Percentiles rank a stretch among this genome's conserved stretches.
phyloP scores from a whole-genome alignment of 2,797 vertebrate genomes.

The Enteromius afrohamiltoni region DNA sequence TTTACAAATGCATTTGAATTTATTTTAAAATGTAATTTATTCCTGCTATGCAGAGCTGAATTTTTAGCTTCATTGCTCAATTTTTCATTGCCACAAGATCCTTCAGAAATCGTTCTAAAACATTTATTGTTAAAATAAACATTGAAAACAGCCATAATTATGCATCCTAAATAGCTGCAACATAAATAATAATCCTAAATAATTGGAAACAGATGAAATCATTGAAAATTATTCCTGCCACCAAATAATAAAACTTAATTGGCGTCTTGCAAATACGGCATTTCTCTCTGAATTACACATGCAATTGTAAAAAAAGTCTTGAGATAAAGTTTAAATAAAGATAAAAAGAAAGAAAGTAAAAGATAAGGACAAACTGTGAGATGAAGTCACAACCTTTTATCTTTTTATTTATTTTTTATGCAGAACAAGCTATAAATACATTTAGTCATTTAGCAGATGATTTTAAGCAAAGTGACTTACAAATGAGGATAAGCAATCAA shows the following conservation, averaged over 20 bases:
- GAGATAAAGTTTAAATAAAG: too few relatives aligned
- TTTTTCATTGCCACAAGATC: neutral
- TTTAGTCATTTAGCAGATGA: too few relatives aligned
- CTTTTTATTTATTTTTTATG: neutral
- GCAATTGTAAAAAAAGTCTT: neutral
- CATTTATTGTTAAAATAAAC: neutral
- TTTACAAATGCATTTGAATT: neutral
- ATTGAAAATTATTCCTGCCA: neutral
- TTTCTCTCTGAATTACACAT: neutral
- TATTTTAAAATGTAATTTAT: neutral
- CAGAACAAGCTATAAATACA: too few relatives aligned
- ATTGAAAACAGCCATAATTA: too few relatives aligned
- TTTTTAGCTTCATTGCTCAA: neutral
- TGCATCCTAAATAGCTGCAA: too few relatives aligned
- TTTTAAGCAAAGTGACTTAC: too few relatives aligned
- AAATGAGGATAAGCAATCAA: too few relatives aligned
- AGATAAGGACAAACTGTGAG: neutral
- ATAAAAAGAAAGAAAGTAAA: too few relatives aligned
- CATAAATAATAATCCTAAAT: too few relatives aligned
- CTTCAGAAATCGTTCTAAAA: neutral
- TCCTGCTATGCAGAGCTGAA: neutral
- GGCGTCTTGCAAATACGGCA: too few relatives aligned
- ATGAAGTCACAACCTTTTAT: neutral
- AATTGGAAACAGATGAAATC: neutral
- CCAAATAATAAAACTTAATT: neutral